Evolutionary conservation across 2,888 invertebrate species (phyloP).

Genomic region (Oscheius myriophilus): DNA sequence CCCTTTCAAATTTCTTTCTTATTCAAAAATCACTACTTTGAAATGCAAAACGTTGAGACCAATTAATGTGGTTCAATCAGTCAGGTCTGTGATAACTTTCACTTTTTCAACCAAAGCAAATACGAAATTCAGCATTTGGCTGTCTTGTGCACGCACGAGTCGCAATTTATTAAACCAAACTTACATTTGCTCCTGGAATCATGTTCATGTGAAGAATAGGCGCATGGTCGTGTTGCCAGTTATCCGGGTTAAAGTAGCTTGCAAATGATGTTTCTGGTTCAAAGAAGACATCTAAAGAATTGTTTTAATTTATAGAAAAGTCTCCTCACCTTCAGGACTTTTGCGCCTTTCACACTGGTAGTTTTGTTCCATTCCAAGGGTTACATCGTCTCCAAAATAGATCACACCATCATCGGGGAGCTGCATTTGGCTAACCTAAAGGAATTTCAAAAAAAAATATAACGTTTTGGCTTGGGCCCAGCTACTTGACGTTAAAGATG

Average conservation of each 20-base stretch:
- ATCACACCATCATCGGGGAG: slow-evolving; percentile 39
- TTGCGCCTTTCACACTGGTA: slow-evolving; percentile 35
- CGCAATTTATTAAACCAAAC: too few relatives aligned
- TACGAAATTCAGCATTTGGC: too few relatives aligned
- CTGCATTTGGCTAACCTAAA: slow-evolving; percentile 33
- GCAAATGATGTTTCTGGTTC: slow-evolving; percentile 19
- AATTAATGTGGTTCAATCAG: too few relatives aligned
- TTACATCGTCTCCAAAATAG: slow-evolving; percentile 34
- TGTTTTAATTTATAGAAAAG: not conserved
- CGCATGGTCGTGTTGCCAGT: slow-evolving; percentile 32
- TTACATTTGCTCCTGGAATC: slow-evolving; percentile 37
- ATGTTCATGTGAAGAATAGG: slow-evolving; percentile 40
- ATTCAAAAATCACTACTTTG: too few relatives aligned
- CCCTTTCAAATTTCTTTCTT: too few relatives aligned
- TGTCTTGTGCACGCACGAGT: too few relatives aligned
- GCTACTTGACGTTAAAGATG: not conserved
- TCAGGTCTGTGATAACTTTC: too few relatives aligned
- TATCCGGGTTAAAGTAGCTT: slow-evolving; percentile 36
- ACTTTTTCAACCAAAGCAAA: too few relatives aligned
- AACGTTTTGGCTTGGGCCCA: not conserved
- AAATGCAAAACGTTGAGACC: too few relatives aligned
- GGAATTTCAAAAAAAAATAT: not conserved
- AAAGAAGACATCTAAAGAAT: slow-evolving; percentile 40
- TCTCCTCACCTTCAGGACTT: slow-evolving; percentile 15
- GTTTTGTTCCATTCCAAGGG: slow-evolving; percentile 25